These are phyloP conservation scores for Aeoliscus strigatus DNA, from an alignment of 2,797 vertebrate genomes.

Conservation along the genomic window DNA sequence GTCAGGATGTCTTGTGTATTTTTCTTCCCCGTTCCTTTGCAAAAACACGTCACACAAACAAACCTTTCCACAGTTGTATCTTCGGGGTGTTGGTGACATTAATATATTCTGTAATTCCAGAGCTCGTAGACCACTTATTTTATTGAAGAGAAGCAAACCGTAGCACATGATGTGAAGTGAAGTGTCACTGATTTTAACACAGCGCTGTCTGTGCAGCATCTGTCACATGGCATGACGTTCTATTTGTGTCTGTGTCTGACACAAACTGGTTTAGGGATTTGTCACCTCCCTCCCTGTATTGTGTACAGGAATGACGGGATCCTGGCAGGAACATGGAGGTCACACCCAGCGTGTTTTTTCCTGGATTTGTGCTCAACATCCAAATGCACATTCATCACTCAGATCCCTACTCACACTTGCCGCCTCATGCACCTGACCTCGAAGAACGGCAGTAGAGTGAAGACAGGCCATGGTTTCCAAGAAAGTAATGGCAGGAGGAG, in stretches of 20 bases:
- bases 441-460: conserved; percentile 15
- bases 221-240: conserved; percentile 42
- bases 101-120: conserved; percentile 17
- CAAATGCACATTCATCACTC: conserved; percentile 46
- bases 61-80: conserved; percentile 12
- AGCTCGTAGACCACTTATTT: conserved; percentile 11
- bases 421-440: conserved; percentile 39
- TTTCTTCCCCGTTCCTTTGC: too few relatives aligned
- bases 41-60: conserved; percentile 47
- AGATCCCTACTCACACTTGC: conserved; percentile 15
- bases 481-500: conserved; percentile 18
- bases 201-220: conserved; percentile 40
- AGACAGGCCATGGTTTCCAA: conserved; percentile 9
- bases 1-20: too few relatives aligned
- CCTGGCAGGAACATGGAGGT: conserved; percentile 61
- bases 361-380: conserved; percentile 45
- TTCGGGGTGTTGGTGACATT: conserved; percentile 33
- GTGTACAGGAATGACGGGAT: conserved; percentile 72
- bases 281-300: conserved; percentile 65
- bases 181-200: conserved; percentile 36
- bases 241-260: conserved; percentile 52
- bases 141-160: conserved; percentile 5
- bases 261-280: conserved; percentile 65
- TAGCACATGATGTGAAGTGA: conserved; percentile 37
- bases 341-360: conserved; percentile 64